Evolutionary conservation across 2,113 vertebrate genomes (phyloP), one percentile per base, ranked within the genome.

Genomic region (Lipophrys pholis): DNA sequence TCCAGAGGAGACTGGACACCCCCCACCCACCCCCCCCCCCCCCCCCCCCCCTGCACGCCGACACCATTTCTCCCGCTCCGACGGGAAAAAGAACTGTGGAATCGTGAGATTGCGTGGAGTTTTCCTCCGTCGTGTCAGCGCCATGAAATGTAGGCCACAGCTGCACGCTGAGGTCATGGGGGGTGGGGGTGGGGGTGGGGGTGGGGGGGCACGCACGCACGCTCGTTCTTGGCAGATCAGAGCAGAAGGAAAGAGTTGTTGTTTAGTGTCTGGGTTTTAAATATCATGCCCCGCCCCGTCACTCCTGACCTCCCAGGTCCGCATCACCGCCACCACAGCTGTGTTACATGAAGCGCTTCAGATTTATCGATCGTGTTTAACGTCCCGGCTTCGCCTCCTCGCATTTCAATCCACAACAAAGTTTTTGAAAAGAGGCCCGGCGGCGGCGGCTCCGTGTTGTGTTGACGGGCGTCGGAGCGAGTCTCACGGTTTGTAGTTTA

Each of bases 131-230:
- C 49, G 16, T 54, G 53, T 16, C 21, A 12, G 21, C 12, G 45
- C 73, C 81, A 54, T 74, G 58, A 70, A 73, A 88, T 85, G 30
- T 80, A 72, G 87, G 83, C 36, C 80, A 82, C 85, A 88, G 89
- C 88, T 89, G 81, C 76, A 66, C 5, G 17, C 71, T 89, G 82
- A 90, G 81, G 80, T 88, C 83, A 89, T 62, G 66, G 78, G 76
- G 61, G 51, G 46, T 64, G 46, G 67, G 65, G 63, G 69, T 65
- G 40, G 39, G 5, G 39, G 30, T 16, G 38, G 55, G 15, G 53
- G 8, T 15, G 54, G 51, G 36, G 71, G 5, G 48, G 15, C 42
- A 30, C 0, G n/a, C n/a, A n/a, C n/a, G n/a, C 49, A 65, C 36
- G 69, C 43, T 58, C 58, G 43, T 21, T 41, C 38, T 60, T 46